A percentile compares a stretch with the other conserved stretches of the same genome.
Conservation (phyloP, 2,113 vertebrate genomes). For the Forbesichthys papilliferus region DNA sequence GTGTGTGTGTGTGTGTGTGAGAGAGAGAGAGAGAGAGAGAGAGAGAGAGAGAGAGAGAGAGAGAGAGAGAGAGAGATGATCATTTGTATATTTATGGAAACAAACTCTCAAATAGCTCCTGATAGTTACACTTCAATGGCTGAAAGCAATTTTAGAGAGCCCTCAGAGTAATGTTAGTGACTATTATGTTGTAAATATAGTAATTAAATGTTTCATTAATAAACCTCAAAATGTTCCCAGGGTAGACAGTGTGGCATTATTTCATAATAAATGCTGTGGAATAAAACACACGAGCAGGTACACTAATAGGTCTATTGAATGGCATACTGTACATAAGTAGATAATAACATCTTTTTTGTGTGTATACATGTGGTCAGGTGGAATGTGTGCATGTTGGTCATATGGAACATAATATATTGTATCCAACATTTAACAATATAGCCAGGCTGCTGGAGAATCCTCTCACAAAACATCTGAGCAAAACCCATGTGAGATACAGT, state of each 20-base stretch:
- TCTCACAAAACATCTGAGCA: not conserved
- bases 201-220: conserved; percentile 47
- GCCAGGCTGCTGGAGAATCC: too few species aligned
- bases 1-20: too few species aligned
- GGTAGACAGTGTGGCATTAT: conserved; percentile 46
- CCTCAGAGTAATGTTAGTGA: conserved; percentile 34
- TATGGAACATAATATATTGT: too few species aligned
- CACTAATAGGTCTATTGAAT: conserved; percentile 46
- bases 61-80: not conserved
- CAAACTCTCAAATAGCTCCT: not conserved
- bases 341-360: conserved; percentile 33
- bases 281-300: conserved; percentile 42
- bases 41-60: not conserved
- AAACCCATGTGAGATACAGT: conserved; percentile 21
- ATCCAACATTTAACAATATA: too few species aligned
- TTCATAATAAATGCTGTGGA: conserved; percentile 40
- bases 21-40: not conserved
- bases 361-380: too few species aligned
- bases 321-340: conserved; percentile 35
- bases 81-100: conserved; percentile 19
- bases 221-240: conserved; percentile 10
- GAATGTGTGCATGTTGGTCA: too few species aligned
- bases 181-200: conserved; percentile 36
- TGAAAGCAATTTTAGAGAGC: conserved; percentile 15
- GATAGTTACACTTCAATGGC: not conserved